These are phyloP conservation scores for Pseudomyrmex dendroicus DNA, from an alignment of 1,140 invertebrate species.

Conservation along the genomic window DNA sequence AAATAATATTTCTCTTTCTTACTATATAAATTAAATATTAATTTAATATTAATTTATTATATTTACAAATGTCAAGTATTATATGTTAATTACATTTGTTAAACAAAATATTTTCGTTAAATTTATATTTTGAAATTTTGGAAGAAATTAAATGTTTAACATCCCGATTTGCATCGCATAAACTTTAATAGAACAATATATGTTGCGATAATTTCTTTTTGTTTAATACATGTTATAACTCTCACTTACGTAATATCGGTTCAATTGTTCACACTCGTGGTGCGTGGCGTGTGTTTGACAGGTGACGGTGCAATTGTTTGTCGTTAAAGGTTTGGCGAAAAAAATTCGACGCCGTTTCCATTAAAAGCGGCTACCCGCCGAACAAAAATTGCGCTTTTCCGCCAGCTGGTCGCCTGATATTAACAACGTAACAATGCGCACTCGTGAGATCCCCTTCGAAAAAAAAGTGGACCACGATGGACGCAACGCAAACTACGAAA, in stretches of 20 bases:
- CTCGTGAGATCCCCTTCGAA: constrained; percentile 14
- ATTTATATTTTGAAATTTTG: neutral
- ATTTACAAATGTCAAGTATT: neutral
- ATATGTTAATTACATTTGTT: neutral
- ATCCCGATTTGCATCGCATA: neutral
- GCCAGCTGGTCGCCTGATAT: constrained; percentile 66
- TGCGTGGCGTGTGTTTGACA: constrained; percentile 58
- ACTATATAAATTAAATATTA: neutral
- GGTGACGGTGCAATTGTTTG: constrained; percentile 64
- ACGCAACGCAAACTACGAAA: constrained; percentile 53
- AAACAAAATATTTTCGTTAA: neutral
- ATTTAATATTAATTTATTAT: neutral
- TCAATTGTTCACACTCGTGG: constrained; percentile 37
- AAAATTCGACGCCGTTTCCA: constrained; percentile 60
- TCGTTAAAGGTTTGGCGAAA: constrained; percentile 48
- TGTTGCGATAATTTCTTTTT: constrained; percentile 19
- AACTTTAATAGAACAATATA: constrained; percentile 7
- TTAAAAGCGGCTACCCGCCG: constrained; percentile 63
- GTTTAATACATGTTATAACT: constrained; percentile 39
- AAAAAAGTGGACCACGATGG: constrained; percentile 55
- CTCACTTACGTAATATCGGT: constrained; percentile 37
- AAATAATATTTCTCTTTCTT: too few relatives aligned
- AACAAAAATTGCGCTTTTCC: constrained; percentile 70
- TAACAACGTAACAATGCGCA: constrained; percentile 67
- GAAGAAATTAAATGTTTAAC: neutral